Conservation (phyloP, 1,140 invertebrate species). For the Rhyacophila brunnea region DNA sequence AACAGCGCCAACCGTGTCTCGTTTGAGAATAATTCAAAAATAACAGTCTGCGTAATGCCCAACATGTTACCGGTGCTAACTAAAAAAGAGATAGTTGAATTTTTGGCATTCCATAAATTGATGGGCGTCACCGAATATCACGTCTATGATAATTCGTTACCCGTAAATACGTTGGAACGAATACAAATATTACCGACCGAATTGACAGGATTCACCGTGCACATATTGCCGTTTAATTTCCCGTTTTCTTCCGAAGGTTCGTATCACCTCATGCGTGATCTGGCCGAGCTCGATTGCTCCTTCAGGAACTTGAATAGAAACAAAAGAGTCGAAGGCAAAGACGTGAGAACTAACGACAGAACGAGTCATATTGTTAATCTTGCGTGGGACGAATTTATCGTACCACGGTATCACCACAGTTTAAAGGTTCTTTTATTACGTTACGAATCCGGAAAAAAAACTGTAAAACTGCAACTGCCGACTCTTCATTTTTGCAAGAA, state of each 20-base stretch:
- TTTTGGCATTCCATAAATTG: slow-evolving; percentile 57
- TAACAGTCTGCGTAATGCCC: slow-evolving; percentile 55
- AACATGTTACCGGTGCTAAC: slow-evolving; percentile 49
- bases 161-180: slow-evolving; percentile 54
- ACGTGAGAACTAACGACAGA: slow-evolving; percentile 48
- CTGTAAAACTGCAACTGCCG: slow-evolving; percentile 41
- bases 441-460: slow-evolving; percentile 45
- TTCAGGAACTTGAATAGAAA: slow-evolving; percentile 53
- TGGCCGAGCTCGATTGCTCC: slow-evolving; percentile 65
- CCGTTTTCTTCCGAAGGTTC: slow-evolving; percentile 51
- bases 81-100: slow-evolving; percentile 55
- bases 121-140: slow-evolving; percentile 57
- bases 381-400: slow-evolving; percentile 65
- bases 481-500: slow-evolving; percentile 49
- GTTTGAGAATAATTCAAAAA: slow-evolving; percentile 53
- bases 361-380: slow-evolving; percentile 57
- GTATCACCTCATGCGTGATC: slow-evolving; percentile 47
- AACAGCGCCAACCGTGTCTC: slow-evolving; percentile 34
- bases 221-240: slow-evolving; percentile 56
- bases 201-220: slow-evolving; percentile 53
- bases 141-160: slow-evolving; percentile 56
- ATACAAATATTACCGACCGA: slow-evolving; percentile 53
- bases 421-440: slow-evolving; percentile 46
- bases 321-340: slow-evolving; percentile 45
- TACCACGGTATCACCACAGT: slow-evolving; percentile 57